phyloP scores from a whole-genome alignment of 2,797 vertebrate genomes.

The Enteromius treurensis region DNA sequence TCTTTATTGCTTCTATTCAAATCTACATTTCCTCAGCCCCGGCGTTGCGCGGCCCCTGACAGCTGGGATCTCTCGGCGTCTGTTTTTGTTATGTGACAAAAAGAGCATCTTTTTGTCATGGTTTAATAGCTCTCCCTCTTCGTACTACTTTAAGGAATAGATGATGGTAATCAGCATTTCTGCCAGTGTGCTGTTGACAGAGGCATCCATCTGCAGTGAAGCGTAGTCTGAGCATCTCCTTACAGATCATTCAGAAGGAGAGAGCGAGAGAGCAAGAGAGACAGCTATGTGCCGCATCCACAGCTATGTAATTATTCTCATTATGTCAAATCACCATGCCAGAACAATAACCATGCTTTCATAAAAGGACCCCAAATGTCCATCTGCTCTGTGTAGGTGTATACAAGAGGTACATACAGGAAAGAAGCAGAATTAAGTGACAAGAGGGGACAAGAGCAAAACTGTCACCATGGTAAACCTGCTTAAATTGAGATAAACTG shows the following conservation, averaged over 20 bases:
- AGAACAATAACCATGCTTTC: constrained; percentile 56
- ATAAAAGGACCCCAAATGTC: constrained; percentile 51
- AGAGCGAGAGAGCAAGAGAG: constrained; percentile 12
- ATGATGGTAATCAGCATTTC: constrained; percentile 60
- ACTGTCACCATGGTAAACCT: background rate
- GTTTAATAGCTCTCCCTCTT: constrained; percentile 52
- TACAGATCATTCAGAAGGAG: constrained; percentile 42
- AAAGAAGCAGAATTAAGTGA: constrained; percentile 17
- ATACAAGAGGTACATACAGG: constrained; percentile 31
- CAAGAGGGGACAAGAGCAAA: background rate
- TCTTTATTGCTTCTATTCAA: background rate
- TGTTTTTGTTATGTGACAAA: constrained; percentile 57
- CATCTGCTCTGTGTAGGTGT: constrained; percentile 42
- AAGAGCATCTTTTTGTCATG: constrained; percentile 47
- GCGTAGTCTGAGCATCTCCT: constrained; percentile 42
- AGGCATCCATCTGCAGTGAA: constrained; percentile 56
- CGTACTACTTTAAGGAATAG: constrained; percentile 49
- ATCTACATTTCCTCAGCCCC: constrained; percentile 14
- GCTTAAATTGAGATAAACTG: background rate
- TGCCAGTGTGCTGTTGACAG: constrained; percentile 52
- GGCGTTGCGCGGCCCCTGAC: background rate
- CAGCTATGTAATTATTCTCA: constrained; percentile 65
- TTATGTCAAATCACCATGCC: constrained; percentile 62
- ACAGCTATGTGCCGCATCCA: constrained; percentile 38
- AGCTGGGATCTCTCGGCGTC: constrained; percentile 49